Evolutionary conservation across 2,113 vertebrate species (phyloP).

Genomic region (Equus quagga): DNA sequence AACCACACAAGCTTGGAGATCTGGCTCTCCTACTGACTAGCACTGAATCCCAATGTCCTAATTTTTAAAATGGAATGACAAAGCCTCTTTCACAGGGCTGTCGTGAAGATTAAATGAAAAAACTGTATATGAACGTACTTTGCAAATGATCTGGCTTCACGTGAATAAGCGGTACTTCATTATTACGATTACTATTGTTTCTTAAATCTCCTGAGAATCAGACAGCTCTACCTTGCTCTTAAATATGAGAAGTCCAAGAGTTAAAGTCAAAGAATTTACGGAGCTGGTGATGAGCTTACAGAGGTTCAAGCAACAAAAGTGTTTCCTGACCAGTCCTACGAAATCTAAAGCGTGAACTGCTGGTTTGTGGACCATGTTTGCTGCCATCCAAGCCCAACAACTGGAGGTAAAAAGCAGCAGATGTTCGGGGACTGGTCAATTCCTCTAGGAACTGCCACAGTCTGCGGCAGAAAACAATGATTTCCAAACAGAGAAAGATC

Average conservation of each 20-base stretch:
- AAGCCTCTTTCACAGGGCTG: neutral
- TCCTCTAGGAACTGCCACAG: constrained; percentile 64
- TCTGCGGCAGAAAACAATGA: constrained; percentile 37
- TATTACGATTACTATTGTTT: neutral
- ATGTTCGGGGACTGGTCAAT: constrained; percentile 47
- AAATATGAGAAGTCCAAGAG: constrained; percentile 29
- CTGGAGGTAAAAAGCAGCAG: constrained; percentile 42
- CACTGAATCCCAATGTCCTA: neutral
- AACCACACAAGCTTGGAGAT: neutral
- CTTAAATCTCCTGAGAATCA: constrained; percentile 1
- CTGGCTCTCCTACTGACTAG: neutral
- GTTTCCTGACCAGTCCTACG: constrained; percentile 25
- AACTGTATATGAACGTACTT: neutral
- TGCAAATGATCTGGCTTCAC: neutral
- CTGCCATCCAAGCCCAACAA: neutral
- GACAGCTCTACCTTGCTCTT: neutral
- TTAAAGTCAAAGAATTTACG: neutral
- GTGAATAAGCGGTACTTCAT: neutral
- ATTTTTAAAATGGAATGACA: neutral
- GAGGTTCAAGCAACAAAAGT: neutral
- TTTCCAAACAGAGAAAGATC: constrained; percentile 21
- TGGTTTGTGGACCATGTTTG: constrained; percentile 20
- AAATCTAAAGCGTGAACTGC: neutral
- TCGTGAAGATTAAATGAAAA: neutral
- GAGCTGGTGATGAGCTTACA: constrained; percentile 3